These are phyloP conservation scores for Peromyscus attwateri DNA, from an alignment of 2,797 vertebrate species.

Conservation along the genomic window DNA sequence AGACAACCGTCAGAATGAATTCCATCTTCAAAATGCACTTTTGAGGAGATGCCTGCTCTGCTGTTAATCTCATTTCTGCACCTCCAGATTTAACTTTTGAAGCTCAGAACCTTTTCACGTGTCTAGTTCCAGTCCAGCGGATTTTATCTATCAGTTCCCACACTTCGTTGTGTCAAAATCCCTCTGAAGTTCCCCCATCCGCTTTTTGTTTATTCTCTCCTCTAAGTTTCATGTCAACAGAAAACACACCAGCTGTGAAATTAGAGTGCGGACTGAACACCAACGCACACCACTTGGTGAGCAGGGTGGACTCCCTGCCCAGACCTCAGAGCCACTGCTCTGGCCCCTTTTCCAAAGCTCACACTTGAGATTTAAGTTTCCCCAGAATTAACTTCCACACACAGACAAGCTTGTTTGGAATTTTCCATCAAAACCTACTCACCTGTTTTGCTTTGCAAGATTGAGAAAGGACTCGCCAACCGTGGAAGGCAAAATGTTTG, in stretches of 20 bases:
- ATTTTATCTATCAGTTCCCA: background rate
- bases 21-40: accelerated
- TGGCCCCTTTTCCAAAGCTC: background rate
- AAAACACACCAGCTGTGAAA: slow-evolving; percentile 62
- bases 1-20: background rate
- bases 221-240: background rate
- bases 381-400: background rate
- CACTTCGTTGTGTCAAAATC: background rate
- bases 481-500: accelerated
- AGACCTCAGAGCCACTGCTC: accelerated
- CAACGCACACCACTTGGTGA: accelerated
- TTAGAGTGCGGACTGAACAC: background rate
- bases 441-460: background rate
- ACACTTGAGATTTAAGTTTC: background rate
- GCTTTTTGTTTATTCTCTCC: accelerated
- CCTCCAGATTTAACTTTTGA: background rate
- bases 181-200: background rate
- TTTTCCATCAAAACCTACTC: background rate
- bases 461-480: accelerated
- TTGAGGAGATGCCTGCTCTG: background rate
- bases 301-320: background rate
- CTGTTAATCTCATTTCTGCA: background rate
- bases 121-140: background rate
- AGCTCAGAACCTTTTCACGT: background rate
- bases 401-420: background rate